These are phyloP conservation scores for Karalla daura DNA, from an alignment of 2,797 vertebrate genomes.

Conservation along the genomic window DNA sequence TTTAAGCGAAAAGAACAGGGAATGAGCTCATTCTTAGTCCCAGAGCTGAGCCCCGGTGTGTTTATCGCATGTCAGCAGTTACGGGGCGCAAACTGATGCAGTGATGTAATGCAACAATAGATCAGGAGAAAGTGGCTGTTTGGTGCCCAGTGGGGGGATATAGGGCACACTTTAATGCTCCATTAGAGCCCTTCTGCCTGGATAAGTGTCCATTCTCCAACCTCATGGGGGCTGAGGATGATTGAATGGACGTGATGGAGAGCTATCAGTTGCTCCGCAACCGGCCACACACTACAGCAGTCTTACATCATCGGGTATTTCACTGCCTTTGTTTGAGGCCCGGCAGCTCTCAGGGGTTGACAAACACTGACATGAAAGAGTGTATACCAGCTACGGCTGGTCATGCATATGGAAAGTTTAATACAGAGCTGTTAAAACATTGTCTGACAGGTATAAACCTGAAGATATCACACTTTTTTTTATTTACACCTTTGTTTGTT, in stretches of 20 bases:
- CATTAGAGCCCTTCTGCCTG: constrained; percentile 79
- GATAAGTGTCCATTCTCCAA: constrained; percentile 77
- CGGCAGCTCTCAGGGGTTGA: constrained; percentile 22
- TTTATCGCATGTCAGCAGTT: constrained; percentile 28
- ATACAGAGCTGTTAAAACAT: too few species aligned
- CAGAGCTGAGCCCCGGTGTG: constrained; percentile 2
- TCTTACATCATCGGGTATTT: constrained; percentile 58
- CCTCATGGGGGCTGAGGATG: constrained; percentile 58
- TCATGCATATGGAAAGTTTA: not conserved
- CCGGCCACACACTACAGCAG: constrained; percentile 40
- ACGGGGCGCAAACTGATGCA: constrained; percentile 26
- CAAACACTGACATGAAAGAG: constrained; percentile 31
- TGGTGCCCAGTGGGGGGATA: constrained; percentile 64
- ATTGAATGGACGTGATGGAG: constrained; percentile 60
- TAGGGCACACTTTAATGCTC: constrained; percentile 67
- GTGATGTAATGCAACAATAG: constrained; percentile 76
- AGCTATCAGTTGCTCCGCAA: constrained; percentile 61
- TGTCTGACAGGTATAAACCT: too few species aligned
- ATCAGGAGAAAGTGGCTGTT: constrained; percentile 51
- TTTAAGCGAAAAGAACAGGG: not conserved
- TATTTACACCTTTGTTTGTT: too few species aligned
- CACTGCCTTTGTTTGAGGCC: constrained; percentile 43
- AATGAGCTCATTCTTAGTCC: not conserved
- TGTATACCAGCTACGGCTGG: not conserved
- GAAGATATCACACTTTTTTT: too few species aligned